phyloP scores from a whole-genome alignment of 2,797 vertebrate genomes.

The Dendrocincla tyrannina region DNA sequence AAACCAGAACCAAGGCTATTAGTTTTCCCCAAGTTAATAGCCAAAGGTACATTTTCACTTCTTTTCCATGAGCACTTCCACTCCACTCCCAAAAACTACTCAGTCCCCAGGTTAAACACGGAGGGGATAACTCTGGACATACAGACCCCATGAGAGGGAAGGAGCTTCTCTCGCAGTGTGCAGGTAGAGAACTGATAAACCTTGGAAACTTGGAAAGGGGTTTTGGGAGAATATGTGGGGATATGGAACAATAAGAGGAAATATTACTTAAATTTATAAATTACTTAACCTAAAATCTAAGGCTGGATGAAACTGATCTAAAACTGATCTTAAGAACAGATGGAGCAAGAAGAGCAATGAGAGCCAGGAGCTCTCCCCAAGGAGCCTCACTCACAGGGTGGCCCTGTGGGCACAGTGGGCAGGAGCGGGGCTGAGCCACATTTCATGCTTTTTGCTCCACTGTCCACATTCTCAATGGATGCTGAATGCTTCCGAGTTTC shows the following conservation, averaged over 20 bases:
- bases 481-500: not conserved
- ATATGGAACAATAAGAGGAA: not conserved
- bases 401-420: rapidly evolving
- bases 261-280: not conserved
- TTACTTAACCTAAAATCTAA: not conserved
- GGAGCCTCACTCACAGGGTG: not conserved
- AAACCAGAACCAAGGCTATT: not conserved
- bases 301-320: not conserved
- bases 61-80: not conserved
- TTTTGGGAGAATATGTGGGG: not conserved
- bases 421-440: not conserved
- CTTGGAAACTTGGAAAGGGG: not conserved
- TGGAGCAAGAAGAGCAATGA: not conserved
- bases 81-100: not conserved
- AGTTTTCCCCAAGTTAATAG: not conserved
- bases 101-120: rapidly evolving
- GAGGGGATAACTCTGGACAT: not conserved
- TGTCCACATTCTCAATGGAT: not conserved
- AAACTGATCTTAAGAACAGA: not conserved
- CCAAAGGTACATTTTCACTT: not conserved
- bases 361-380: not conserved
- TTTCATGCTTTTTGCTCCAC: not conserved
- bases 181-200: not conserved
- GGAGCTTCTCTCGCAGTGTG: not conserved
- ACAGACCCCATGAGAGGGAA: not conserved